Evolutionary conservation across 2,113 vertebrate genomes (phyloP).

Genomic region (Crotalus horridus): DNA sequence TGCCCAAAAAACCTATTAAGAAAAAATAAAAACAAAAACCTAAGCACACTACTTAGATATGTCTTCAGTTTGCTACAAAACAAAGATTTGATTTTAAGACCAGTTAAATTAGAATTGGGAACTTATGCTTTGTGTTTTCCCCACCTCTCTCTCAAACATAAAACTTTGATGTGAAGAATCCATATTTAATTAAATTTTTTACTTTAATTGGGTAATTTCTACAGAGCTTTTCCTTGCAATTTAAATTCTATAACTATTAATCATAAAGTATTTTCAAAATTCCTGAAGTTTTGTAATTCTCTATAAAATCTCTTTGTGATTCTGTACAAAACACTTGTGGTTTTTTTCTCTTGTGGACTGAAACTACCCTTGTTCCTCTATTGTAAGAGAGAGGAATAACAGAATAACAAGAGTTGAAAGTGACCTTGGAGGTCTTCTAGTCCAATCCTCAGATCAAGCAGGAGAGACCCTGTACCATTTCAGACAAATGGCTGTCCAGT

Average conservation of each 20-base stretch:
- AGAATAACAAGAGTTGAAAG: background rate
- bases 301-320: background rate
- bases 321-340: background rate
- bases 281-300: background rate
- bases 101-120: background rate
- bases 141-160: background rate
- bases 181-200: background rate
- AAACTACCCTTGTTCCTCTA: background rate
- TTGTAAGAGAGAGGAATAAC: background rate
- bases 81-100: background rate
- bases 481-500: background rate
- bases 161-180: background rate
- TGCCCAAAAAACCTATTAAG: background rate
- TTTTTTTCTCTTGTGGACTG: background rate
- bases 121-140: background rate
- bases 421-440: background rate
- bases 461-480: background rate
- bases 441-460: background rate
- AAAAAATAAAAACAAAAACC: background rate
- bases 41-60: background rate
- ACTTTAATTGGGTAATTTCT: background rate
- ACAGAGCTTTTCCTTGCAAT: background rate
- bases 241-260: background rate
- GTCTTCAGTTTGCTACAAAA: background rate
- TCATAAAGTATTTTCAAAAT: background rate